Conservation (phyloP, 2,888 invertebrate species). For the Drosophila eohydei region DNA sequence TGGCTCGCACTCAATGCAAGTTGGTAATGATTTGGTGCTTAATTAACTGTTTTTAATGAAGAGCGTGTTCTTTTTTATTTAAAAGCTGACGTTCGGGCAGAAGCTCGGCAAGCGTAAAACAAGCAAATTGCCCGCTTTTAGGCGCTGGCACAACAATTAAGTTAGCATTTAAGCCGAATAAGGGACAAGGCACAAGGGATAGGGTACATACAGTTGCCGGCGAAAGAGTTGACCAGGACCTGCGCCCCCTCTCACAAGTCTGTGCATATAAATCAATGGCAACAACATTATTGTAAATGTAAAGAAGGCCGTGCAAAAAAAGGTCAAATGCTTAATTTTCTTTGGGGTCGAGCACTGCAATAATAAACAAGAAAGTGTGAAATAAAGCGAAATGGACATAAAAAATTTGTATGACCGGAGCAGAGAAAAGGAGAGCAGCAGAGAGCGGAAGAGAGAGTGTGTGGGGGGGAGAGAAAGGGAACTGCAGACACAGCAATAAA, state of each 20-base stretch:
- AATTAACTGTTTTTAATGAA: slow-evolving; percentile 75
- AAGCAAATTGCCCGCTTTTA: slow-evolving; percentile 67
- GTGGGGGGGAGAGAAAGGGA: slow-evolving; percentile 13
- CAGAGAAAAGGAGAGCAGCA: slow-evolving; percentile 11
- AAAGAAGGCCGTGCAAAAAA: slow-evolving; percentile 41
- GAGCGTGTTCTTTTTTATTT: slow-evolving; percentile 38
- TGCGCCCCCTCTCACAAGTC: slow-evolving; percentile 3
- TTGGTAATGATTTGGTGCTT: slow-evolving; percentile 70
- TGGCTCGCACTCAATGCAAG: slow-evolving; percentile 55
- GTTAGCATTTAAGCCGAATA: slow-evolving; percentile 70
- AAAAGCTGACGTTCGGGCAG: slow-evolving; percentile 47
- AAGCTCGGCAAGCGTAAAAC: slow-evolving; percentile 52
- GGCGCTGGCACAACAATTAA: slow-evolving; percentile 73
- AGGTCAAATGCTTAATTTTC: slow-evolving; percentile 77
- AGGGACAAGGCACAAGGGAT: slow-evolving; percentile 35
- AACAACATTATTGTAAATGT: slow-evolving; percentile 76
- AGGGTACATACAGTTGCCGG: neutral
- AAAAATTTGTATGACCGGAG: slow-evolving; percentile 69
- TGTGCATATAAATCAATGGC: slow-evolving; percentile 79
- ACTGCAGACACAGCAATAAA: slow-evolving; percentile 78
- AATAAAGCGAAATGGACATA: slow-evolving; percentile 78
- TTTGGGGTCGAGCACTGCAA: slow-evolving; percentile 58
- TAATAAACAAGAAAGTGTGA: slow-evolving; percentile 80
- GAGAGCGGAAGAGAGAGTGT: slow-evolving; percentile 13
- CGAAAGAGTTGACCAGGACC: slow-evolving; percentile 5